Conservation (phyloP, 1,140 invertebrate species). For the Amphibalanus amphitrite region DNA sequence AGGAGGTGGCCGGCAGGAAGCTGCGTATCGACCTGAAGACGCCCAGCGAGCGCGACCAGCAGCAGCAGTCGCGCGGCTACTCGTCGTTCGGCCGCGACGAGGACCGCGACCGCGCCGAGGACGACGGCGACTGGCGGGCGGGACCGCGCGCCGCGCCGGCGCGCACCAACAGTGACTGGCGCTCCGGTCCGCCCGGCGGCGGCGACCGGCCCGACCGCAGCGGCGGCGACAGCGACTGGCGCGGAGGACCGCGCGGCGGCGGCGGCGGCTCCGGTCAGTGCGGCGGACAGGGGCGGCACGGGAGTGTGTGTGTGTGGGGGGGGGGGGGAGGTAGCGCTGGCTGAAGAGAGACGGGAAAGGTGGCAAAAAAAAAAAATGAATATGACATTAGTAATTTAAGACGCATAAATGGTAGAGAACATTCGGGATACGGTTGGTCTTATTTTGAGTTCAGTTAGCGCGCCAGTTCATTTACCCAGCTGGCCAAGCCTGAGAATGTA, state of each 20-base stretch:
- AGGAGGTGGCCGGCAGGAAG: slow-evolving; percentile 14
- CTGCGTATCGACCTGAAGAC: slow-evolving; percentile 13
- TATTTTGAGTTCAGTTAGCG: no score
- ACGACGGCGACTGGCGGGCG: slow-evolving; percentile 43
- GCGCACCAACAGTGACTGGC: slow-evolving; percentile 7
- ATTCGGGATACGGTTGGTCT: no score
- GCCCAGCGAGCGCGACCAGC: slow-evolving; percentile 11
- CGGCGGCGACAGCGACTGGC: slow-evolving; percentile 11
- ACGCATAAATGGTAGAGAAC: no score
- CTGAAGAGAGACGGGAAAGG: background rate
- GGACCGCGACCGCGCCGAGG: slow-evolving; percentile 13
- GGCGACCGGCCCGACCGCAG: slow-evolving; percentile 1
- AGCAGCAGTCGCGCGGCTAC: slow-evolving; percentile 11
- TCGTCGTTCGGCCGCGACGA: slow-evolving; percentile 12
- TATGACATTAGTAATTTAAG: no score
- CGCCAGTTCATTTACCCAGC: no score
- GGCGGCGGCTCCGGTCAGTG: slow-evolving; percentile 6
- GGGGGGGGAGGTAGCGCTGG: no score
- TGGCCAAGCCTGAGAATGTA: no score
- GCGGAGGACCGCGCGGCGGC: slow-evolving; percentile 6
- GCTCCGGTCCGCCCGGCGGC: background rate
- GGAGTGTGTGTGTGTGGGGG: no score
- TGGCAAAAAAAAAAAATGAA: no score
- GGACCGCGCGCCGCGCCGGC: slow-evolving; percentile 34
- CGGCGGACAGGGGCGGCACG: slow-evolving; percentile 2